Evolutionary conservation across 2,888 invertebrate genomes (phyloP).

Genomic region (Caenorhabditis becei): DNA sequence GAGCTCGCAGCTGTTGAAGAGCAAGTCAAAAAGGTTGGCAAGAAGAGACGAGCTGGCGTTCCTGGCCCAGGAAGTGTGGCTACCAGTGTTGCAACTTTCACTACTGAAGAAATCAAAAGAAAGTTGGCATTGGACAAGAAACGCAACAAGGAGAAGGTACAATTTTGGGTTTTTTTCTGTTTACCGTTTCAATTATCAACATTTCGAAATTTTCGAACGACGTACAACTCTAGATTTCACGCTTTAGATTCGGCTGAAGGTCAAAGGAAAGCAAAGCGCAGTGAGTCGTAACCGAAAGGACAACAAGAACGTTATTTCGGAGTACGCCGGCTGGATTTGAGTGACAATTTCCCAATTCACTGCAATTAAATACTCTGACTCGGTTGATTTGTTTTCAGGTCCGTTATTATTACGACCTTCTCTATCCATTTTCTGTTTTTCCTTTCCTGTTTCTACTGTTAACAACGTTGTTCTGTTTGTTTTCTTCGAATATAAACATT

Average conservation of each 20-base stretch:
- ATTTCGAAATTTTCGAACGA: too few species aligned
- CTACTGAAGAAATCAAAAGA: slow-evolving; percentile 76
- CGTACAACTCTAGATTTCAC: too few species aligned
- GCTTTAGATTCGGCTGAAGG: slow-evolving; percentile 71
- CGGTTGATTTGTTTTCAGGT: slow-evolving; percentile 5
- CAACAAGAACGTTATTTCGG: slow-evolving; percentile 77
- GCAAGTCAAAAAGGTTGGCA: slow-evolving; percentile 32
- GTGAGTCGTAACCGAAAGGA: slow-evolving; percentile 77
- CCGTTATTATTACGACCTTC: slow-evolving; percentile 6
- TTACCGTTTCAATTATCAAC: too few species aligned
- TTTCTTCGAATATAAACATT: neutral
- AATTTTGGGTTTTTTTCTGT: neutral
- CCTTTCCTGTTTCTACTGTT: slow-evolving; percentile 8
- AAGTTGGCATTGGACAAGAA: slow-evolving; percentile 73
- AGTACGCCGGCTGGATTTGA: slow-evolving; percentile 79
- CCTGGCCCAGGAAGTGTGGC: slow-evolving; percentile 60
- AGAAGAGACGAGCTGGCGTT: slow-evolving; percentile 25
- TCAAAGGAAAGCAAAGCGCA: slow-evolving; percentile 80
- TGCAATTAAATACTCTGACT: neutral
- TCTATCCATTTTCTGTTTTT: slow-evolving; percentile 14
- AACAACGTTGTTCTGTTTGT: slow-evolving; percentile 15
- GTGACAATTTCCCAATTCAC: slow-evolving; percentile 6
- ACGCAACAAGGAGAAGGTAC: slow-evolving; percentile 75
- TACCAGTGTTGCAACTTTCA: slow-evolving; percentile 73
- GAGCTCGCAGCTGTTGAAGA: slow-evolving; percentile 48